phyloP scores from a whole-genome alignment of 2,113 vertebrate genomes.

The Megaceryle maxima region DNA sequence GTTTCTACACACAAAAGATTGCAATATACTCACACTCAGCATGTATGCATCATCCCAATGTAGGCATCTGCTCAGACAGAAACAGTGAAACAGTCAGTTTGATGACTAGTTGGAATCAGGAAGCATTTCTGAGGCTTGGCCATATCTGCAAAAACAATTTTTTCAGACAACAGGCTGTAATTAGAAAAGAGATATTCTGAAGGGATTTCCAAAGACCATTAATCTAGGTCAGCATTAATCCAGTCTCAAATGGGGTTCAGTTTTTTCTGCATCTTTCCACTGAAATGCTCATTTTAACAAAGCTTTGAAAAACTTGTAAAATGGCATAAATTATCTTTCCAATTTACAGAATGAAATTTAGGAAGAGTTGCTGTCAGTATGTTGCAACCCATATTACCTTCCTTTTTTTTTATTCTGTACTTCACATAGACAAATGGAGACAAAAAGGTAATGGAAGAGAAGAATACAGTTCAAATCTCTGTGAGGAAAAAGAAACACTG shows the following conservation, averaged over 20 bases:
- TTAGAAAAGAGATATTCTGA: not conserved
- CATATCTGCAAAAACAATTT: conserved; percentile 6
- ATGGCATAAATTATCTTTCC: not conserved
- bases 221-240: conserved; percentile 13
- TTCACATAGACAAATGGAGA: not conserved
- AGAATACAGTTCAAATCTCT: not conserved
- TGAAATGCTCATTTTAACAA: not conserved
- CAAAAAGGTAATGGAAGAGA: not conserved
- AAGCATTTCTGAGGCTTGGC: not conserved
- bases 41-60: not conserved
- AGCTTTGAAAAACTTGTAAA: not conserved
- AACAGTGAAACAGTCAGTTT: not conserved
- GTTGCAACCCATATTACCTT: not conserved
- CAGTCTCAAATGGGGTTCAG: not conserved
- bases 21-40: not conserved
- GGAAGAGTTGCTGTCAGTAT: not conserved
- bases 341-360: not conserved
- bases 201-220: conserved; percentile 26
- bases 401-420: not conserved
- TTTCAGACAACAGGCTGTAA: conserved; percentile 6
- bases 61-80: not conserved
- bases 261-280: not conserved
- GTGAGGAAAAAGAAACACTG: not conserved
- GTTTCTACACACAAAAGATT: not conserved
- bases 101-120: not conserved